Conservation (phyloP, 2,113 vertebrate genomes). For the Numenius arquata region DNA sequence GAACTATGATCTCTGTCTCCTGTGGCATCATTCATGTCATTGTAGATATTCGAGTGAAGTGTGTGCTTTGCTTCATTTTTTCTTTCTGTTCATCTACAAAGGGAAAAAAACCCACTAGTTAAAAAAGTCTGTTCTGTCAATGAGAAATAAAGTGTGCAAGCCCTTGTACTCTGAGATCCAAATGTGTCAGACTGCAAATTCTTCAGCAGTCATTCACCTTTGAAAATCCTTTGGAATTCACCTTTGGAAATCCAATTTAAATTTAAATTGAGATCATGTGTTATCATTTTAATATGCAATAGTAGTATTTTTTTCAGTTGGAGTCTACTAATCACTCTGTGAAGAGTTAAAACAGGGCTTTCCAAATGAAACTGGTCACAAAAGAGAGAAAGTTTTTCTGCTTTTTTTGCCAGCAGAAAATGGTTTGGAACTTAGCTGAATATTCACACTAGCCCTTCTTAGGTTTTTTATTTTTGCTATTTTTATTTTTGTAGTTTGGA, state of each 20-base stretch:
- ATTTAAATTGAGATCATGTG: not conserved
- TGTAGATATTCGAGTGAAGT: not conserved
- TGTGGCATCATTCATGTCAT: not conserved
- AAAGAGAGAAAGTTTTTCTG: not conserved
- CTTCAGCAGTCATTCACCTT: no score
- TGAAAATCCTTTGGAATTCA: no score
- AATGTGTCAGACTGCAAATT: not conserved
- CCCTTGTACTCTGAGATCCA: not conserved
- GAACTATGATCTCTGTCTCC: not conserved
- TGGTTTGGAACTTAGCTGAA: not conserved
- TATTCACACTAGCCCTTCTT: not conserved
- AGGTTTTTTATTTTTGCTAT: not conserved
- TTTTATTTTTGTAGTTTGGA: not conserved
- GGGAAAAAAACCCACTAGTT: not conserved
- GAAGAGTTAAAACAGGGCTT: not conserved
- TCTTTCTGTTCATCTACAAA: constrained; percentile 3
- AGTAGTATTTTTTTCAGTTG: not conserved
- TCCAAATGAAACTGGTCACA: not conserved
- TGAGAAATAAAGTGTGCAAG: not conserved
- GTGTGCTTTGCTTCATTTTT: not conserved
- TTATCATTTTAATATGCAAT: not conserved
- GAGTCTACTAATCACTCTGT: not conserved
- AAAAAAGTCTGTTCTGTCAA: not conserved
- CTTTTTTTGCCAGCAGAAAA: not conserved
- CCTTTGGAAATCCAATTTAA: not conserved